phyloP scores from a whole-genome alignment of 2,888 invertebrate species.

The Drosophila suboccidentalis region DNA sequence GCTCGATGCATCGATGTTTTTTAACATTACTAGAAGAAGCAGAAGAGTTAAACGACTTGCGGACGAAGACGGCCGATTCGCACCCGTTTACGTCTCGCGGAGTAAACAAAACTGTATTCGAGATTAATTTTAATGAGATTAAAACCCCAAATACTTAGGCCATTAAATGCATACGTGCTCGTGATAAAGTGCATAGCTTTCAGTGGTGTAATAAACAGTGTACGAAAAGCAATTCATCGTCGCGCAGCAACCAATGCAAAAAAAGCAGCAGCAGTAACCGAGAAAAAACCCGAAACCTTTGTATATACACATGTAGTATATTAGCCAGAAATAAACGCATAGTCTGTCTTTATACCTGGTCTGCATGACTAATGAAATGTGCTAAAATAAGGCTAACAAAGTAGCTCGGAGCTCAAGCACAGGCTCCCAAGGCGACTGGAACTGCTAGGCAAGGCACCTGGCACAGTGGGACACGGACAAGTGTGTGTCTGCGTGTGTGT shows the following conservation, averaged over 20 bases:
- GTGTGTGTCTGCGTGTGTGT: slow-evolving; percentile 7
- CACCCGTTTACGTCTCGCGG: slow-evolving; percentile 46
- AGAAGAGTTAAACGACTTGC: slow-evolving; percentile 47
- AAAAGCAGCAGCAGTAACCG: slow-evolving; percentile 28
- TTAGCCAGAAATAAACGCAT: slow-evolving; percentile 50
- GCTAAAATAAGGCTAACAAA: slow-evolving; percentile 46
- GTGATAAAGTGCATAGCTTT: slow-evolving; percentile 44
- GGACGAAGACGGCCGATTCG: slow-evolving; percentile 50
- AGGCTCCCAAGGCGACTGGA: slow-evolving; percentile 23
- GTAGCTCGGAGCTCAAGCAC: slow-evolving; percentile 34
- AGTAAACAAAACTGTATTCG: slow-evolving; percentile 59
- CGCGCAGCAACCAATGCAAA: slow-evolving; percentile 46
- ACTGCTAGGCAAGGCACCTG: background rate
- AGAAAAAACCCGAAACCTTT: slow-evolving; percentile 40
- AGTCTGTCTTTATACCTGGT: slow-evolving; percentile 37
- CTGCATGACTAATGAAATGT: slow-evolving; percentile 72
- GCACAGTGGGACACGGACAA: slow-evolving; percentile 4
- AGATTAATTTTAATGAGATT: slow-evolving; percentile 66
- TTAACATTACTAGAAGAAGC: slow-evolving; percentile 22
- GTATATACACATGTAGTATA: slow-evolving; percentile 30
- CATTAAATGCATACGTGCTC: slow-evolving; percentile 34
- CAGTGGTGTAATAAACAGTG: slow-evolving; percentile 34
- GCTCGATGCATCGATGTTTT: background rate
- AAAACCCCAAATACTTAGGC: slow-evolving; percentile 43
- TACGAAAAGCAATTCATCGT: slow-evolving; percentile 19